phyloP scores from a whole-genome alignment of 2,888 invertebrate species.

The Parnassius apollo region DNA sequence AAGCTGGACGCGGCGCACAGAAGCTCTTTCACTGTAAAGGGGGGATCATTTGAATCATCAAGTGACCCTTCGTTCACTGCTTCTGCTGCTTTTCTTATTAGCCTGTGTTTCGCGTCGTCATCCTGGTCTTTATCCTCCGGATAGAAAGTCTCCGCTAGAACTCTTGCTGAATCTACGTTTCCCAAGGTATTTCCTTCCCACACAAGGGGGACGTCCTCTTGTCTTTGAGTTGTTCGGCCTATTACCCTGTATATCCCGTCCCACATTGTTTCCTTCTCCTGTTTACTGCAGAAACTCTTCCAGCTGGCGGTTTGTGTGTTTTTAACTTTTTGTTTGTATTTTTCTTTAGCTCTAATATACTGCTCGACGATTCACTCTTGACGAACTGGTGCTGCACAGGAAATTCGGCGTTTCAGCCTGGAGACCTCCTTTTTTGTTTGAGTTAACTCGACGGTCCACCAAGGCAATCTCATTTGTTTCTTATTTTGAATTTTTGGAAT shows the following conservation, averaged over 20 bases:
- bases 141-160: conserved; percentile 24
- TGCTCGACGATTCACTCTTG: conserved; percentile 16
- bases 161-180: conserved; percentile 7
- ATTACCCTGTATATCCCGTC: conserved; percentile 30
- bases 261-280: conserved; percentile 30
- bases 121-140: conserved; percentile 1
- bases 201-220: conserved; percentile 20
- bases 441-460: conserved; percentile 18
- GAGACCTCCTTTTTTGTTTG: conserved; percentile 6
- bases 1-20: background rate
- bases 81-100: background rate
- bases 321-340: conserved; percentile 12
- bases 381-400: conserved; percentile 11
- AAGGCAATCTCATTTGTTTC: background rate
- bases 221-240: conserved; percentile 6
- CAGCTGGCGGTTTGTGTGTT: conserved; percentile 29
- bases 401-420: conserved; percentile 8
- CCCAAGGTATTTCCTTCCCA: conserved; percentile 10
- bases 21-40: conserved; percentile 12
- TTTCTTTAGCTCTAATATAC: conserved; percentile 17
- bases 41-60: conserved; percentile 8
- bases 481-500: background rate
- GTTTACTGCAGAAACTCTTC: conserved; percentile 31
- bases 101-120: background rate
- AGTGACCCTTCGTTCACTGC: background rate